Evolutionary conservation across 2,888 invertebrate species (phyloP), one percentile per base, ranked within the genome.

Genomic region (Piscicola geometra): DNA sequence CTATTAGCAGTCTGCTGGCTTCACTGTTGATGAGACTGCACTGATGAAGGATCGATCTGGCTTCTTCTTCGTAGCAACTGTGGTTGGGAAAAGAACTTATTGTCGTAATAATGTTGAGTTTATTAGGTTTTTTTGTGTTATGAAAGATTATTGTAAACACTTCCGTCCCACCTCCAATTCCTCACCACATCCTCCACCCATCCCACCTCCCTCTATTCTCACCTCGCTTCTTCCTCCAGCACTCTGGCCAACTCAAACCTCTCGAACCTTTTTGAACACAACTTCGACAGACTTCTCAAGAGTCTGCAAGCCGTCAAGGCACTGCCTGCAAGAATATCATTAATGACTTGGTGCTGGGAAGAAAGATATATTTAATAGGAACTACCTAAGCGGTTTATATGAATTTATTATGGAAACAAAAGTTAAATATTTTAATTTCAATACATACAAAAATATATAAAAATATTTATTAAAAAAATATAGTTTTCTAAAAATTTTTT

Each of bases 41-140:
- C 71, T 82, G 82, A 5, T 81, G 81, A 75, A 86, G 75, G 1
- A 85, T 83, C 21, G 81, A 81, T 3, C 81, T 78, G 1, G 85
- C 83, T 69, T 82, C 79, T 50, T 80, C 78, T 77, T 86, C 85
- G 80, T 82, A 84, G 56, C 80, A 78, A 64, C 84, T 84, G 78
- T 1, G 78, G 21, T 12, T 47, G 1, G 18, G 18, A 67, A 25
- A 1, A 30, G 36, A n/a, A n/a, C n/a, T n/a, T n/a, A n/a, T n/a
- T n/a, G n/a, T n/a, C n/a, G n/a, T n/a, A n/a, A n/a, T n/a, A n/a
- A n/a, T n/a, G n/a, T n/a, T n/a, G n/a, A n/a, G n/a, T n/a, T n/a
- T n/a, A n/a, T n/a, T n/a, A n/a, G n/a, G n/a, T n/a, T n/a, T n/a
- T n/a, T n/a, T n/a, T n/a, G n/a, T n/a, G n/a, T n/a, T n/a, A n/a